These are phyloP conservation scores for Labrus mixtus DNA, from an alignment of 2,113 vertebrate species.

Conservation along the genomic window DNA sequence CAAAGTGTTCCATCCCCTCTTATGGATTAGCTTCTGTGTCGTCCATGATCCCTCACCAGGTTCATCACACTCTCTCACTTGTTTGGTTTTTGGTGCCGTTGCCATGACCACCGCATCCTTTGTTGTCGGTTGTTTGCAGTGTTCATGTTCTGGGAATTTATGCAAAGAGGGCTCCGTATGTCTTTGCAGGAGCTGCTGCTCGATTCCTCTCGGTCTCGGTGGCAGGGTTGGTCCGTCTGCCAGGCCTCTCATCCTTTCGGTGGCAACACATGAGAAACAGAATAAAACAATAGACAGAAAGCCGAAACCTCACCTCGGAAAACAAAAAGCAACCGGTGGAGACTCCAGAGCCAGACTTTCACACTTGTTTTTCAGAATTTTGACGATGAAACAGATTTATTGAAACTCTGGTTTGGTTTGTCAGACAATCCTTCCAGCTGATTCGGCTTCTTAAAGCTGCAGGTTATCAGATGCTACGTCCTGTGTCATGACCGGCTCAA, in stretches of 20 bases:
- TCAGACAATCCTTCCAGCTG: slow-evolving; percentile 9
- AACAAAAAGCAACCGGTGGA: slow-evolving; percentile 27
- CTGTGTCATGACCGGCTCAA: slow-evolving; percentile 24
- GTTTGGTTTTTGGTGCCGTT: not conserved
- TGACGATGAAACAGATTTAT: slow-evolving; percentile 25
- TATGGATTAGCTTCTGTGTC: not conserved
- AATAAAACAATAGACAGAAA: slow-evolving; percentile 8
- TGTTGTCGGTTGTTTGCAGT: not conserved
- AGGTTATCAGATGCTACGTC: slow-evolving; percentile 41
- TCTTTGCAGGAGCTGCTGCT: not conserved
- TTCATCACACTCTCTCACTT: not conserved
- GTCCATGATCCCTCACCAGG: not conserved
- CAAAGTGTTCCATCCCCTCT: not conserved
- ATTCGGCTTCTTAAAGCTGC: slow-evolving; percentile 35
- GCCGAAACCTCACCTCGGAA: not conserved
- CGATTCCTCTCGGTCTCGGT: not conserved
- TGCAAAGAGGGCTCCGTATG: slow-evolving; percentile 21
- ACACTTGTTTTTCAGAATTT: not conserved
- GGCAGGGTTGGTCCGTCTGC: slow-evolving; percentile 9
- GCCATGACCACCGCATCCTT: slow-evolving; percentile 16
- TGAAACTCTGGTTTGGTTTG: slow-evolving; percentile 44
- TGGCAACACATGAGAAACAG: not conserved
- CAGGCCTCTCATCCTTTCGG: slow-evolving; percentile 14
- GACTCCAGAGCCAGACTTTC: not conserved
- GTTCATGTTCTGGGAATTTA: slow-evolving; percentile 25